These are phyloP conservation scores for Psococerastis gibbosa DNA, from an alignment of 2,888 invertebrate species.

Conservation along the genomic window DNA sequence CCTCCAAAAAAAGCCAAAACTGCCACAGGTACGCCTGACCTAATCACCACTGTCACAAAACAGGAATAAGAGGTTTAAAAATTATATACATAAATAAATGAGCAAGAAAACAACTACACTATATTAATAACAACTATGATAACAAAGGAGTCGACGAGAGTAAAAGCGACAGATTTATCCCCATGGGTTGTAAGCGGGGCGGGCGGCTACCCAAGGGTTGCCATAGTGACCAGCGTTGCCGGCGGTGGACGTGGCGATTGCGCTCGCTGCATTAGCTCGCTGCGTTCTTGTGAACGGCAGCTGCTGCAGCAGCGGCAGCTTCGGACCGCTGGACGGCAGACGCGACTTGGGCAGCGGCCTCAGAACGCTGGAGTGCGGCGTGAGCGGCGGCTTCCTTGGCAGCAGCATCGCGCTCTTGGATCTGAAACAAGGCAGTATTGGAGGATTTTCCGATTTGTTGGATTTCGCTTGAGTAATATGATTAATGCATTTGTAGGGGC, in stretches of 20 bases:
- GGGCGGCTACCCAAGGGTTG: background rate
- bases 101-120: too few species aligned
- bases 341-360: slow-evolving; percentile 25
- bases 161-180: background rate
- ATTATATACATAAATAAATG: too few species aligned
- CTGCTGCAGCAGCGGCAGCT: slow-evolving; percentile 43
- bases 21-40: too few species aligned
- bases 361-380: slow-evolving; percentile 39
- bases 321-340: slow-evolving; percentile 46
- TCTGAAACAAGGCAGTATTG: too few species aligned
- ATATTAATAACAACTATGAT: too few species aligned
- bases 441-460: too few species aligned
- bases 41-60: too few species aligned
- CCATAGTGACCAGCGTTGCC: slow-evolving; percentile 27
- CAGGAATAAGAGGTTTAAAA: too few species aligned
- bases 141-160: too few species aligned
- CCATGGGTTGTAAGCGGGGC: background rate
- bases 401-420: slow-evolving; percentile 51
- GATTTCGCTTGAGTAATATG: too few species aligned
- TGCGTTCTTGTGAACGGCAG: slow-evolving; percentile 33
- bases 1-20: too few species aligned
- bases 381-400: slow-evolving; percentile 55
- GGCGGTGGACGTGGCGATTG: slow-evolving; percentile 26
- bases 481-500: too few species aligned
- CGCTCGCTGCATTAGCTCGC: slow-evolving; percentile 22